Evolutionary conservation across 2,888 invertebrate species (phyloP), one percentile per base, ranked within the genome.

Genomic region (Arenicola marina): DNA sequence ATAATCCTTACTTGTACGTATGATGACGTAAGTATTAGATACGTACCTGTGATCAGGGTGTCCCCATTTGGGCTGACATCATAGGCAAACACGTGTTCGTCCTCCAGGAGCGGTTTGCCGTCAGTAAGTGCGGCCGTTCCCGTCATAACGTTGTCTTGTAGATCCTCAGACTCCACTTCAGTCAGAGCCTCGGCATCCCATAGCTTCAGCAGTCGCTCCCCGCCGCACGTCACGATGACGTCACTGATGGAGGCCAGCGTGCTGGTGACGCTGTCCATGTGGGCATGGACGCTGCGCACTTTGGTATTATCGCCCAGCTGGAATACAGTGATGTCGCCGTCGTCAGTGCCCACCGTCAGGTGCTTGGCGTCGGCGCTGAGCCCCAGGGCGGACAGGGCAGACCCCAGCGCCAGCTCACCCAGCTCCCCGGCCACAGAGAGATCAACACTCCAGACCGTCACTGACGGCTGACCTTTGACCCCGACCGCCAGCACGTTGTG

Each of bases 111-210:
- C n/a, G n/a, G n/a, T n/a, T n/a, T n/a, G n/a, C n/a, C n/a, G n/a
- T n/a, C n/a, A n/a, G n/a, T n/a, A n/a, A n/a, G n/a, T n/a, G n/a
- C n/a, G n/a, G n/a, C n/a, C n/a, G n/a, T n/a, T n/a, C n/a, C n/a
- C n/a, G n/a, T n/a, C n/a, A n/a, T n/a, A n/a, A n/a, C n/a, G n/a
- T n/a, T n/a, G n/a, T n/a, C n/a, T n/a, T n/a, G n/a, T n/a, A n/a
- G n/a, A n/a, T n/a, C n/a, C n/a, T n/a, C n/a, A n/a, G n/a, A n/a
- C n/a, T n/a, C n/a, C n/a, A n/a, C n/a, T n/a, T n/a, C n/a, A n/a
- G n/a, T n/a, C n/a, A n/a, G n/a, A n/a, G n/a, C n/a, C n/a, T 57
- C 55, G 28, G 53, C 28, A n/a, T 58, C 62, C 28, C 48, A 62
- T 26, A 48, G 53, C 45, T 62, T 62, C 53, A 62, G 26, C 4